Conservation (phyloP, 1,140 invertebrate genomes). For the Drosophila kanapiae region DNA sequence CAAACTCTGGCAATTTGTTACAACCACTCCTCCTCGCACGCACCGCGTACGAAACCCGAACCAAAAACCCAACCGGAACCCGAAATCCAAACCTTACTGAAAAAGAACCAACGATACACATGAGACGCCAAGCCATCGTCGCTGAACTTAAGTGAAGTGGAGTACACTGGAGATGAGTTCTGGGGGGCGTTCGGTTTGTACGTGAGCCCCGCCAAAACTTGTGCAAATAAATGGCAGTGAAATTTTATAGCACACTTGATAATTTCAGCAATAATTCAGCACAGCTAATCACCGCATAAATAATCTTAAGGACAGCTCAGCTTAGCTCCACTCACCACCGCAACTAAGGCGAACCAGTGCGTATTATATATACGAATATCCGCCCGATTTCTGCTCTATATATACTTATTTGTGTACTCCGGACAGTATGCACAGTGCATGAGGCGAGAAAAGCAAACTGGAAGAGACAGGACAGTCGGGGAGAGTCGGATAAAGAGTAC, state of each 20-base stretch:
- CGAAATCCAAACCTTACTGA: conserved; percentile 28
- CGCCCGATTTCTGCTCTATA: conserved; percentile 24
- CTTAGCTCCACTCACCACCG: conserved; percentile 30
- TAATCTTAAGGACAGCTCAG: conserved; percentile 71
- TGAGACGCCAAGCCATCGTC: conserved; percentile 45
- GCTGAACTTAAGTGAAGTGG: conserved; percentile 12
- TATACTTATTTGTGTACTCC: conserved; percentile 23
- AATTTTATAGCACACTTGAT: conserved; percentile 84
- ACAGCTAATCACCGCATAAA: conserved; percentile 82
- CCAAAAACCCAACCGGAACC: conserved; percentile 17
- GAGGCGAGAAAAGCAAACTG: conserved; percentile 38
- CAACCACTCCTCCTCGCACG: conserved; percentile 47
- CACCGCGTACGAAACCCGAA: conserved; percentile 20
- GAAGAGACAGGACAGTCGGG: conserved; percentile 3
- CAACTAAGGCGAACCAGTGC: conserved; percentile 17
- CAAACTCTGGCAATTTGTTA: conserved; percentile 71
- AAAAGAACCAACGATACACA: conserved; percentile 53
- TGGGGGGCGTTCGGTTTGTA: conserved; percentile 32
- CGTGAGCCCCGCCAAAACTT: conserved; percentile 65
- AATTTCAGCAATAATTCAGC: conserved; percentile 81
- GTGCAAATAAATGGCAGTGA: conserved; percentile 73
- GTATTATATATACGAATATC: conserved; percentile 38
- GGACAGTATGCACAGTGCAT: conserved; percentile 49
- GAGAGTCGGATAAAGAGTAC: conserved; percentile 1
- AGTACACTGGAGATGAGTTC: conserved; percentile 5